Conservation (phyloP, 1,140 invertebrate genomes). For the Apis mellifera region Amel_HAv3.1 CM009936.2:10764501-10765000, state of each 20-base stretch:
- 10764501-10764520: constrained; percentile 44
- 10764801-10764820: neutral
- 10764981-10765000: too few species aligned
- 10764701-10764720: neutral
- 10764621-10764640: constrained; percentile 27
- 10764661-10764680: neutral
- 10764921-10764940: too few species aligned
- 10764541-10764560: constrained; percentile 44
- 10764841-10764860: too few species aligned
- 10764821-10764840: neutral
- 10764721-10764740: neutral
- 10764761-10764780: neutral
- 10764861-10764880: too few species aligned
- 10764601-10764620: constrained; percentile 20
- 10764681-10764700: too few species aligned
- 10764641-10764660: constrained; percentile 31
- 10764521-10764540: constrained; percentile 52
- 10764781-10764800: neutral
- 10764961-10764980: too few species aligned
- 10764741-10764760: neutral
- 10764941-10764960: too few species aligned
- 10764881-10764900: too few species aligned
- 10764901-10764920: too few species aligned
- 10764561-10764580: constrained; percentile 55
- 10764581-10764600: constrained; percentile 55